Percentiles rank a stretch among this genome's conserved stretches.
Conservation (phyloP, 2,888 invertebrate genomes). For the Dichetophora obliterata region DNA sequence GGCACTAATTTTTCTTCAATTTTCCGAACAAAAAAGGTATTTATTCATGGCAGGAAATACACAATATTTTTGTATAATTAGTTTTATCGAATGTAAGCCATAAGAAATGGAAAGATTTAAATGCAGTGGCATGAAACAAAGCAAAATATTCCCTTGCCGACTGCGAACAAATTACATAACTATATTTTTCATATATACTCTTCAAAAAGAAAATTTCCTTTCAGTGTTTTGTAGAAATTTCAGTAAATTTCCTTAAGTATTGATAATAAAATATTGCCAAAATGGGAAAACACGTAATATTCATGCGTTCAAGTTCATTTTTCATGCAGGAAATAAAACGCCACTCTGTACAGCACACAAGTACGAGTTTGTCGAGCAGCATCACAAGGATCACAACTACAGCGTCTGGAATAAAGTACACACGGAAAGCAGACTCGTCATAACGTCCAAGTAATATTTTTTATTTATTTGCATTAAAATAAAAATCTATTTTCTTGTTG, state of each 20-base stretch:
- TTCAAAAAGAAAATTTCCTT: conserved; percentile 40
- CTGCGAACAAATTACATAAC: conserved; percentile 50
- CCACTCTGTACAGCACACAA: conserved; percentile 48
- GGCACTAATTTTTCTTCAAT: background rate
- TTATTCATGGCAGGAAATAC: background rate
- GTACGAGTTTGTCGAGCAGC: conserved; percentile 35
- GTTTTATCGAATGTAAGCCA: conserved; percentile 9
- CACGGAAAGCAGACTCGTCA: conserved; percentile 13
- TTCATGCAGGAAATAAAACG: conserved; percentile 65
- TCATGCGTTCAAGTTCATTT: conserved; percentile 55
- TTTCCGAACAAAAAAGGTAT: conserved; percentile 24
- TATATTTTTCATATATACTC: conserved; percentile 41
- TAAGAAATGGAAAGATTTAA: conserved; percentile 47
- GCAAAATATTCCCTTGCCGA: conserved; percentile 8
- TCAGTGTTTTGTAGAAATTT: conserved; percentile 39
- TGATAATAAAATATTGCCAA: conserved; percentile 46
- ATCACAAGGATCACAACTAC: conserved; percentile 41
- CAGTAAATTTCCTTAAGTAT: conserved; percentile 44
- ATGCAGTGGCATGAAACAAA: conserved; percentile 13
- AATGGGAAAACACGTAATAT: conserved; percentile 54
- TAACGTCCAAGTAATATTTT: conserved; percentile 43
- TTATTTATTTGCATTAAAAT: conserved; percentile 25
- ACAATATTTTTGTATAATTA: background rate
- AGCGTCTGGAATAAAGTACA: conserved; percentile 29
- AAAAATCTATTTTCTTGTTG: conserved; percentile 32